Evolutionary conservation across 2,113 vertebrate genomes (phyloP), one percentile per base, ranked within the genome.

Genomic region (Microcebus tavaratra): DNA sequence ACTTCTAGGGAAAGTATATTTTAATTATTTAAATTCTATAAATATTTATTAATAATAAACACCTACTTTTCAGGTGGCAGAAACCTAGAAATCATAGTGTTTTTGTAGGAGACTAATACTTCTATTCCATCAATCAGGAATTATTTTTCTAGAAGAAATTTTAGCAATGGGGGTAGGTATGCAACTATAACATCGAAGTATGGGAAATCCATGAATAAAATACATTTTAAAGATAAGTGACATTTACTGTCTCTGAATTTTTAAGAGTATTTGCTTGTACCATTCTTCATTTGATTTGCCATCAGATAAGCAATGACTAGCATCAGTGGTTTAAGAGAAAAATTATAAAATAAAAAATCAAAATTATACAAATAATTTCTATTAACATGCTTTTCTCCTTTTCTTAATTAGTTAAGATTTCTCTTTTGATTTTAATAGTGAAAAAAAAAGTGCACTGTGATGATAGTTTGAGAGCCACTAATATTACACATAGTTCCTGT

Each of bases 91-190:
- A 34, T 23, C 25, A 39, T 3, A 63, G 57, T n/a, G 5, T 8
- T 84, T 3, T 73, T 45, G 1, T 3, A 34, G 48, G 42, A 83
- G 2, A 55, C 3, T 6, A 50, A 55, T 27, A 8, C 0, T 23
- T 1, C 39, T 68, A 12, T 73, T 53, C 3, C 36, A 67, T 53
- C 3, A 68, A 45, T 48, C 9, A 31, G 39, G 21, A 73, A 73
- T 79, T 86, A 42, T 70, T 89, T 82, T 85, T 48, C 13, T 70
- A 68, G n/a, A 88, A 83, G 17, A 95, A 79, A 95, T 76, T 82
- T 68, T 94, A 81, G 6, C 3, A 78, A 27, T 55, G 70, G 9
- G 13, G 13, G 15, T 63, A 57, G 20, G 9, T 68, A 80, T 25
- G 7, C 9, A 89, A 79, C 18, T 59, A 50, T 17, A 65, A 53